phyloP scores from a whole-genome alignment of 2,888 invertebrate genomes.

The Tubulanus polymorphus region DNA sequence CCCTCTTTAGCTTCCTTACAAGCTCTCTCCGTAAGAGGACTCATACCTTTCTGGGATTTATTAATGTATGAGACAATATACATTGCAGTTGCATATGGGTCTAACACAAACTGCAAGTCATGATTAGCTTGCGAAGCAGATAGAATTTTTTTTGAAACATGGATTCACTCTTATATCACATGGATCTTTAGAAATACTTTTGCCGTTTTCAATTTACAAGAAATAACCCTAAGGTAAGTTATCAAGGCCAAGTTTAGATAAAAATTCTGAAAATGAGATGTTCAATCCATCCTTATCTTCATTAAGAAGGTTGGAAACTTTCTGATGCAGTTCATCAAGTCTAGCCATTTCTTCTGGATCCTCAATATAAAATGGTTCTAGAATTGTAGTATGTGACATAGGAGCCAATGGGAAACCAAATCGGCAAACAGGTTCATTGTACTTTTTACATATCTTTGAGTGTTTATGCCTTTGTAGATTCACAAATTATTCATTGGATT shows the following conservation, averaged over 20 bases:
- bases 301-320: slow-evolving; percentile 2
- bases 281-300: slow-evolving; percentile 5
- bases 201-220: slow-evolving; percentile 10
- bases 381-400: slow-evolving; percentile 18
- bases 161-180: slow-evolving; percentile 19
- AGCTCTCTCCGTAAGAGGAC: slow-evolving; percentile 16
- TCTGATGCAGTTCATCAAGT: neutral
- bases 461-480: slow-evolving; percentile 14
- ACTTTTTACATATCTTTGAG: slow-evolving; percentile 15
- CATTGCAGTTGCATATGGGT: slow-evolving; percentile 20
- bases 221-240: slow-evolving; percentile 10
- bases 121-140: slow-evolving; percentile 21
- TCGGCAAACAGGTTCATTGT: slow-evolving; percentile 18
- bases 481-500: neutral
- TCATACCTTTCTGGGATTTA: slow-evolving; percentile 23
- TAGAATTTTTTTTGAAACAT: slow-evolving; percentile 18
- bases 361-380: slow-evolving; percentile 16
- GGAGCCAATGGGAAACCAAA: slow-evolving; percentile 23
- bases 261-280: slow-evolving; percentile 12
- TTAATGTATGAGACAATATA: slow-evolving; percentile 22
- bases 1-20: slow-evolving; percentile 11
- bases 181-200: slow-evolving; percentile 18
- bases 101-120: slow-evolving; percentile 23
- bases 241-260: slow-evolving; percentile 11
- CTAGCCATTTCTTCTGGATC: neutral